Percentiles rank a stretch among this genome's conserved stretches.
Evolutionary conservation across 2,113 vertebrate genomes (phyloP).

Genomic region (Lagopus leucura): DNA sequence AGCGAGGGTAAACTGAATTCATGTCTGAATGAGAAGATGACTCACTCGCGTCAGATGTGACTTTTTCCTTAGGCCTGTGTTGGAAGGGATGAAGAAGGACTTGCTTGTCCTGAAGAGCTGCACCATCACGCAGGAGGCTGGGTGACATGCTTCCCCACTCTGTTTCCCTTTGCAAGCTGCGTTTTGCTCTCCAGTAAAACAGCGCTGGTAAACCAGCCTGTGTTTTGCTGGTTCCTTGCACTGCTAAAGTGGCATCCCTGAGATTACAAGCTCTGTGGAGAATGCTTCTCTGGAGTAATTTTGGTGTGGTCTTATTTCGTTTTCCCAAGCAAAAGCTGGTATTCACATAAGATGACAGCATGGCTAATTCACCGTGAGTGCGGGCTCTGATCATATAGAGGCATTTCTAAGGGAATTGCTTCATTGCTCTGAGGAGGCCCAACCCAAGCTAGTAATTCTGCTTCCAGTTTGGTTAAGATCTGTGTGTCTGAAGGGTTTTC

Average conservation of each 20-base stretch:
- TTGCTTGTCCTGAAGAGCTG: neutral
- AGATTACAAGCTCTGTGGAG: neutral
- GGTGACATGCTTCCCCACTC: neutral
- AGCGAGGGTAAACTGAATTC: slow-evolving; percentile 32
- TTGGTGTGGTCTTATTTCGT: slow-evolving; percentile 56
- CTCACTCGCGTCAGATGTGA: neutral
- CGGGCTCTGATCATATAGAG: slow-evolving; percentile 30
- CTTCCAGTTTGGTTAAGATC: slow-evolving; percentile 29
- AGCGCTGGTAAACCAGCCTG: neutral
- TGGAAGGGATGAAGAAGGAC: neutral
- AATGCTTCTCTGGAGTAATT: slow-evolving; percentile 14
- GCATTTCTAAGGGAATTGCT: slow-evolving; percentile 52
- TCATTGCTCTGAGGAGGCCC: slow-evolving; percentile 38
- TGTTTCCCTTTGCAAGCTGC: neutral
- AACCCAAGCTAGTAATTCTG: slow-evolving; percentile 38
- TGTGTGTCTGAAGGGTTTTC: slow-evolving; percentile 27
- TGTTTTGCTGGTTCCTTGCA: slow-evolving; percentile 38
- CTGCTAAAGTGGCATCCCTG: neutral
- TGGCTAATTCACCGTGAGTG: slow-evolving; percentile 1
- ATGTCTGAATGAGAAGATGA: slow-evolving; percentile 48
- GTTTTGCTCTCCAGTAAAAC: neutral
- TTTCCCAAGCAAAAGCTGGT: slow-evolving; percentile 19
- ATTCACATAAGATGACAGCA: slow-evolving; percentile 42
- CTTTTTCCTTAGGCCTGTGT: slow-evolving; percentile 8
- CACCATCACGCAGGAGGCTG: accelerated